phyloP scores from a whole-genome alignment of 2,888 invertebrate species.

The Rhimphoctona megacephalus region DNA sequence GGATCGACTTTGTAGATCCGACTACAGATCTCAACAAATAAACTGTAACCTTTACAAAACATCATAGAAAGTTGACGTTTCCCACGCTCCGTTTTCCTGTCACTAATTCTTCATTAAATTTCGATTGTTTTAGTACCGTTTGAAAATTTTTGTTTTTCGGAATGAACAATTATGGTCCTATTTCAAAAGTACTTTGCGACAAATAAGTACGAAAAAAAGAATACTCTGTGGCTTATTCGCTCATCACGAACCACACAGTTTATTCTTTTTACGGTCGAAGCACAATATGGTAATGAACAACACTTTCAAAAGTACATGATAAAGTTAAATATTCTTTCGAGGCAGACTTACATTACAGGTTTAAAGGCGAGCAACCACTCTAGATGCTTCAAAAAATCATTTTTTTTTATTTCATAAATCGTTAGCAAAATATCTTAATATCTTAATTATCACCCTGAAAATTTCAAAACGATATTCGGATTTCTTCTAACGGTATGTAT shows the following conservation, averaged over 20 bases:
- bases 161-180: constrained; percentile 34
- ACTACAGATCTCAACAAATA: constrained; percentile 66
- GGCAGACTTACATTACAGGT: constrained; percentile 23
- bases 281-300: constrained; percentile 67
- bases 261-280: constrained; percentile 55
- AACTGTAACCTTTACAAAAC: constrained; percentile 65
- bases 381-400: too few species aligned
- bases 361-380: too few species aligned
- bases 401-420: too few species aligned
- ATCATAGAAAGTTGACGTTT: constrained; percentile 46
- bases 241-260: constrained; percentile 20
- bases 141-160: constrained; percentile 1
- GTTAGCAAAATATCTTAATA: too few species aligned
- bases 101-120: constrained; percentile 28
- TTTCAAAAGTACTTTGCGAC: constrained; percentile 13
- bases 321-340: constrained; percentile 41
- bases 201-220: constrained; percentile 47
- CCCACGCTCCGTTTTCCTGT: background rate
- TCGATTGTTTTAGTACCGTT: constrained; percentile 59
- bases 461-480: too few species aligned
- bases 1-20: constrained; percentile 60
- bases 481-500: too few species aligned
- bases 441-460: too few species aligned
- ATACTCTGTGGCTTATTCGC: constrained; percentile 7
- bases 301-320: constrained; percentile 44